A percentile compares a stretch with the other conserved stretches of the same genome.
phyloP scores from a whole-genome alignment of 2,888 invertebrate species.

The Philonicus albiceps region DNA sequence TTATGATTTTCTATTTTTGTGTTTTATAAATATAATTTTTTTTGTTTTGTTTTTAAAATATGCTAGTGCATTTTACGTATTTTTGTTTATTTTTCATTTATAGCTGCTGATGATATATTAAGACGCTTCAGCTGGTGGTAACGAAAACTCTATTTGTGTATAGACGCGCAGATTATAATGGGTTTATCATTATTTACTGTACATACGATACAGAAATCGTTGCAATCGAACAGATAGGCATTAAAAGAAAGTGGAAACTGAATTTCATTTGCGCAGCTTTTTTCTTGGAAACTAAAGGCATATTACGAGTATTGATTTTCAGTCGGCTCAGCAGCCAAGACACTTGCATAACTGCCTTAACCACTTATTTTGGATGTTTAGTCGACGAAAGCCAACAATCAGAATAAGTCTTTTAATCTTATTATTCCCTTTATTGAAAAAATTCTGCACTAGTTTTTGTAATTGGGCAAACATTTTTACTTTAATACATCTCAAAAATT shows the following conservation, averaged over 20 bases:
- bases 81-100: background rate
- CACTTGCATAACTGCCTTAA: no score
- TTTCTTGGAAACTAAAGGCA: background rate
- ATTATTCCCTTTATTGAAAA: background rate
- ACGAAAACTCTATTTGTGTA: conserved; percentile 4
- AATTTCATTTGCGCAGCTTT: background rate
- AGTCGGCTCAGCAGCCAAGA: no score
- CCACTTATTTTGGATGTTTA: no score
- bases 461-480: background rate
- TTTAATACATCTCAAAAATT: background rate
- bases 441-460: background rate
- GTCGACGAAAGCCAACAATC: no score
- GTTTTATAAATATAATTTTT: background rate
- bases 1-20: background rate
- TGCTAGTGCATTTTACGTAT: conserved; percentile 47
- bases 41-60: conserved; percentile 44
- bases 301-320: no score
- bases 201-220: background rate
- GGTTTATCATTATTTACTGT: background rate
- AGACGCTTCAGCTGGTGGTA: background rate
- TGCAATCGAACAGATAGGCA: background rate
- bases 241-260: background rate
- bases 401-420: no score
- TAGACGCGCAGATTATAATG: background rate
- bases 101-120: background rate